phyloP scores from a whole-genome alignment of 2,888 invertebrate species.

The Phragmatobia fuliginosa region DNA sequence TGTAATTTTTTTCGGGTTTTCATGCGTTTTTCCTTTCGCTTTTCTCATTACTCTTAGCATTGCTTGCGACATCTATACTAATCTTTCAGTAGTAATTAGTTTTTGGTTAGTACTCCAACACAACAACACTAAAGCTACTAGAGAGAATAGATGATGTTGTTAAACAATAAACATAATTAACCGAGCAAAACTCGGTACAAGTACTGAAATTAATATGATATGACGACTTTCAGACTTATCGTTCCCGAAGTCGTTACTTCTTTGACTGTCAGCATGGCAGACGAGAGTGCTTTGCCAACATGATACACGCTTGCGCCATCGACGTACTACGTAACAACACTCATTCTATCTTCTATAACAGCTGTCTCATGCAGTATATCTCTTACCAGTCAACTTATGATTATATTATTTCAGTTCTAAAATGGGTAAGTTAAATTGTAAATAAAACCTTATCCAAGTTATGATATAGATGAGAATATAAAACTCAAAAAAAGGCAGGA shows the following conservation, averaged over 20 bases:
- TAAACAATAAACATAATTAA: too few relatives aligned
- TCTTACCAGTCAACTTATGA: constrained; percentile 34
- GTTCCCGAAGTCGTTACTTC: constrained; percentile 42
- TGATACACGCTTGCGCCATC: constrained; percentile 92
- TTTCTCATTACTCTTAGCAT: too few relatives aligned
- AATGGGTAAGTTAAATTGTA: constrained; percentile 44
- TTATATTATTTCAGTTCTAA: constrained; percentile 39
- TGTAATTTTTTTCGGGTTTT: too few relatives aligned
- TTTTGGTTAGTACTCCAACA: too few relatives aligned
- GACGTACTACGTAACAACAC: constrained; percentile 87
- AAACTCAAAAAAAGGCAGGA: not conserved
- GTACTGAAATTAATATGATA: too few relatives aligned
- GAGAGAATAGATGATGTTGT: too few relatives aligned
- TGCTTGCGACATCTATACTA: too few relatives aligned
- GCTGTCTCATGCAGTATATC: constrained; percentile 65
- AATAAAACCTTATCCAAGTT: not conserved
- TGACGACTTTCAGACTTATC: constrained; percentile 53
- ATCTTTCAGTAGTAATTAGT: too few relatives aligned
- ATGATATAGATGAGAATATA: not conserved
- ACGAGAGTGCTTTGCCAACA: constrained; percentile 92
- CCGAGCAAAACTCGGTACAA: too few relatives aligned
- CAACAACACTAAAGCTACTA: too few relatives aligned
- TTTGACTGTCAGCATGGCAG: constrained; percentile 92
- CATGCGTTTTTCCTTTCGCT: too few relatives aligned
- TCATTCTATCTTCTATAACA: constrained; percentile 87